These are phyloP conservation scores for Cairina moschata DNA, from an alignment of 2,113 vertebrate species.

Conservation along the genomic window DNA sequence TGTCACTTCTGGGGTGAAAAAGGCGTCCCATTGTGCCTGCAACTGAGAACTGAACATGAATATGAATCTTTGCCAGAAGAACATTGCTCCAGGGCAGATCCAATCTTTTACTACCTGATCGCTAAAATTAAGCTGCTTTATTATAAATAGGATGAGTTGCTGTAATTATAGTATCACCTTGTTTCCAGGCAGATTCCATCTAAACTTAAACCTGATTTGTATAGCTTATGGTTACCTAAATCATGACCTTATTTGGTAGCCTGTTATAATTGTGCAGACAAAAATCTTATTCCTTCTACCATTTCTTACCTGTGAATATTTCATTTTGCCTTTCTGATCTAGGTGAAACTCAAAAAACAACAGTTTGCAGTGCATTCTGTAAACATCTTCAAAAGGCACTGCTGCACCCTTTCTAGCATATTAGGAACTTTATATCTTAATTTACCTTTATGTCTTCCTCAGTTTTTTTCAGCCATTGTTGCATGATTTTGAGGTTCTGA, in stretches of 20 bases:
- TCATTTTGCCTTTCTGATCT: not conserved
- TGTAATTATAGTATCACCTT: not conserved
- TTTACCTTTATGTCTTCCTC: not conserved
- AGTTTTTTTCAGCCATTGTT: not conserved
- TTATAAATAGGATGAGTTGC: not conserved
- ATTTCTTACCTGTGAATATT: not conserved
- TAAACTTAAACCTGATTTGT: not conserved
- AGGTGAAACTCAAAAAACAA: not conserved
- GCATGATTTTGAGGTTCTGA: not conserved
- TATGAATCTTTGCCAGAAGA: conserved; percentile 5
- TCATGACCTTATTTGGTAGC: not conserved
- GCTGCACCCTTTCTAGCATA: not conserved
- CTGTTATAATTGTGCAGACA: not conserved
- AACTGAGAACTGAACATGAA: not conserved
- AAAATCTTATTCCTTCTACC: not conserved
- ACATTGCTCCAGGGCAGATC: not conserved
- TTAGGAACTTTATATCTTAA: not conserved
- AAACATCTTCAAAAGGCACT: not conserved
- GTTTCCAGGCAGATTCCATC: not conserved
- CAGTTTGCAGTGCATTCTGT: not conserved
- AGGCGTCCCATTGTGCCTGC: not conserved
- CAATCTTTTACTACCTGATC: not conserved
- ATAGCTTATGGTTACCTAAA: not conserved
- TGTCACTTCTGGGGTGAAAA: not conserved
- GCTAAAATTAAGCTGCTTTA: not conserved